phyloP scores from a whole-genome alignment of 1,140 invertebrate species.

The Olivierus martensii region DNA sequence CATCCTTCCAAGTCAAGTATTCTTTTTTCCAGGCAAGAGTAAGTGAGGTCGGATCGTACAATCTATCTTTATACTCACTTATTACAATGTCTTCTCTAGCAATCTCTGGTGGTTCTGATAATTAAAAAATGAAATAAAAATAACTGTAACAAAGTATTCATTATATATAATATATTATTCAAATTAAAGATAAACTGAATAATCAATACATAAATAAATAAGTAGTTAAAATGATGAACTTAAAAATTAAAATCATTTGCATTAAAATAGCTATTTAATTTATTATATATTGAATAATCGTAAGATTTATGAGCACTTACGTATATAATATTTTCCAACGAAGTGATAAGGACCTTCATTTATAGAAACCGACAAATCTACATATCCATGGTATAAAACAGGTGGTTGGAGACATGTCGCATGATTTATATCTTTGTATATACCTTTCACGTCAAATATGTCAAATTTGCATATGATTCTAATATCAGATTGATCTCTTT shows the following conservation, averaged over 20 bases:
- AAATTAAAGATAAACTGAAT: no score
- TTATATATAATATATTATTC: no score
- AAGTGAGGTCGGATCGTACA: slow-evolving; percentile 18
- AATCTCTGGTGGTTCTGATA: slow-evolving; percentile 22
- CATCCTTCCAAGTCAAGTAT: slow-evolving; percentile 17
- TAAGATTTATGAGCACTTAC: no score
- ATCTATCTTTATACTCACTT: slow-evolving; percentile 16
- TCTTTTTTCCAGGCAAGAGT: slow-evolving; percentile 21
- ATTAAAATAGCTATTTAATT: no score
- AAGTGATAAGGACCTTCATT: slow-evolving; percentile 65
- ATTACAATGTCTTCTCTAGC: slow-evolving; percentile 21
- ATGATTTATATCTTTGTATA: slow-evolving; percentile 41
- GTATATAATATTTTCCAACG: slow-evolving; percentile 82
- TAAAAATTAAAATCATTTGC: no score
- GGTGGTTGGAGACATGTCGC: slow-evolving; percentile 78
- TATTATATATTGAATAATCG: no score
- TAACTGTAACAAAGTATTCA: no score
- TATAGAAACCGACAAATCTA: slow-evolving; percentile 71
- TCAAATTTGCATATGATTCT: slow-evolving; percentile 53
- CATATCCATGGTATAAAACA: slow-evolving; percentile 78
- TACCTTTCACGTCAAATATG: slow-evolving; percentile 25
- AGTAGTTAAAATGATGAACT: no score
- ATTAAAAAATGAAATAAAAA: no score
- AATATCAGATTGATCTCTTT: slow-evolving; percentile 32
- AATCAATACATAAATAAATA: no score